Conservation (phyloP, 2,888 invertebrate species). For the Tenthredo livida region DNA sequence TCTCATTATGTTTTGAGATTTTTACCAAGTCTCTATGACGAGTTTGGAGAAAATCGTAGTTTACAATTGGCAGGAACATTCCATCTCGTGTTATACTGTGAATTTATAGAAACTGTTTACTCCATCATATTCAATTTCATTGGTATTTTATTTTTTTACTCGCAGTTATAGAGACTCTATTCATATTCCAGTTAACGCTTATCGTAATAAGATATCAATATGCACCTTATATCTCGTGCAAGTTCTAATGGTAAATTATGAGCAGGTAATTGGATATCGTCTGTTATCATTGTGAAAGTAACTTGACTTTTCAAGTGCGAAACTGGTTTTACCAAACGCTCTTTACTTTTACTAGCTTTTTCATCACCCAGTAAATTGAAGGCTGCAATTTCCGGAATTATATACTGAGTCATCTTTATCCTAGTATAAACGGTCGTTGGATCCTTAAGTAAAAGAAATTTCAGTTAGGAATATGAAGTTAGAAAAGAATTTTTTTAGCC, state of each 20-base stretch:
- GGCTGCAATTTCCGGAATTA: conserved; percentile 87
- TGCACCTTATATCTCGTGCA: conserved; percentile 81
- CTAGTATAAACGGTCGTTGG: conserved; percentile 81
- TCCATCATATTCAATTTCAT: conserved; percentile 56
- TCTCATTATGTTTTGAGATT: conserved; percentile 81
- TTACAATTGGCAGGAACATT: conserved; percentile 90
- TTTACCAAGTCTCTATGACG: conserved; percentile 87
- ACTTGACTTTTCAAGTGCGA: conserved; percentile 88
- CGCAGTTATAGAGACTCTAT: conserved; percentile 27
- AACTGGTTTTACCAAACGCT: conserved; percentile 79
- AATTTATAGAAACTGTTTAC: conserved; percentile 59
- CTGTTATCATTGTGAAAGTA: conserved; percentile 89
- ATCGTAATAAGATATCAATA: conserved; percentile 54
- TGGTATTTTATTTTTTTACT: conserved; percentile 54
- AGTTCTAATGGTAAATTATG: conserved; percentile 86
- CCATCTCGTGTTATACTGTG: conserved; percentile 82
- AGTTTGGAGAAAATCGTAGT: conserved; percentile 90
- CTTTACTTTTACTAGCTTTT: conserved; percentile 54
- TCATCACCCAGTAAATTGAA: conserved; percentile 85
- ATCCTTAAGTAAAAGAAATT: conserved; percentile 61
- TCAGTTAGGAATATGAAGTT: not conserved
- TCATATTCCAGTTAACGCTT: conserved; percentile 43
- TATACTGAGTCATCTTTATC: conserved; percentile 86
- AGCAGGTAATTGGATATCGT: conserved; percentile 84
- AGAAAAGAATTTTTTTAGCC: not conserved